phyloP scores from a whole-genome alignment of 2,888 invertebrate species.

The Steinernema carpocapsae region DNA sequence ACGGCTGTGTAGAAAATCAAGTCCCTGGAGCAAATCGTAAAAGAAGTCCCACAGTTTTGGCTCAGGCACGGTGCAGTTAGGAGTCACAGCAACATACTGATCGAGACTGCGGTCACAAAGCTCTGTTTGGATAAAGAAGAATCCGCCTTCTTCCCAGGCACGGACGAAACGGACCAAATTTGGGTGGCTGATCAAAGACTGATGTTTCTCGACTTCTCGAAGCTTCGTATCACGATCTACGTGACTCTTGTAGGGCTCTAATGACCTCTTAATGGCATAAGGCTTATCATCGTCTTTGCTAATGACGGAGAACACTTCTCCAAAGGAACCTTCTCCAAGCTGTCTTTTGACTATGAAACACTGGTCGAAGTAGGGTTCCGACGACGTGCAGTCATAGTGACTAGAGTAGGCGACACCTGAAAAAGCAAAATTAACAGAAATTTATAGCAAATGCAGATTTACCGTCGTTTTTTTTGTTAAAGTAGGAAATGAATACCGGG shows the following conservation, averaged over 20 bases:
- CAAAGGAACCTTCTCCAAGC: constrained; percentile 80
- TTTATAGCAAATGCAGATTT: neutral
- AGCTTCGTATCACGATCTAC: constrained; percentile 52
- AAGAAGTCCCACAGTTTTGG: constrained; percentile 76
- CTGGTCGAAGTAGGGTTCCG: constrained; percentile 77
- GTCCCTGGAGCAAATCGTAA: constrained; percentile 74
- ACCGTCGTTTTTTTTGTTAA: neutral
- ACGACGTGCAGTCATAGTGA: constrained; percentile 69
- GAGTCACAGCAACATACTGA: constrained; percentile 70
- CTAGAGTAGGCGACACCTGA: constrained; percentile 48
- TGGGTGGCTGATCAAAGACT: constrained; percentile 76
- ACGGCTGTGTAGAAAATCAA: constrained; percentile 76
- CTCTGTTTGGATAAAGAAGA: constrained; percentile 78
- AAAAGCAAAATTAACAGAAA: neutral
- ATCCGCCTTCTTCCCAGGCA: constrained; percentile 79
- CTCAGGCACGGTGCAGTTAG: constrained; percentile 73
- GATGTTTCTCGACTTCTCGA: constrained; percentile 75
- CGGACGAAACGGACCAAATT: constrained; percentile 77
- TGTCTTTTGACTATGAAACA: constrained; percentile 75
- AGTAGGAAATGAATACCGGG: neutral
- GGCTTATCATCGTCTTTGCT: constrained; percentile 74
- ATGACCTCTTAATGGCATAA: constrained; percentile 79
- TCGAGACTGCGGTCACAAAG: constrained; percentile 76
- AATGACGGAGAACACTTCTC: constrained; percentile 71
- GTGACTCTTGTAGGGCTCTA: constrained; percentile 50